phyloP scores from a whole-genome alignment of 2,797 vertebrate species.

The Molothrus ater region DNA sequence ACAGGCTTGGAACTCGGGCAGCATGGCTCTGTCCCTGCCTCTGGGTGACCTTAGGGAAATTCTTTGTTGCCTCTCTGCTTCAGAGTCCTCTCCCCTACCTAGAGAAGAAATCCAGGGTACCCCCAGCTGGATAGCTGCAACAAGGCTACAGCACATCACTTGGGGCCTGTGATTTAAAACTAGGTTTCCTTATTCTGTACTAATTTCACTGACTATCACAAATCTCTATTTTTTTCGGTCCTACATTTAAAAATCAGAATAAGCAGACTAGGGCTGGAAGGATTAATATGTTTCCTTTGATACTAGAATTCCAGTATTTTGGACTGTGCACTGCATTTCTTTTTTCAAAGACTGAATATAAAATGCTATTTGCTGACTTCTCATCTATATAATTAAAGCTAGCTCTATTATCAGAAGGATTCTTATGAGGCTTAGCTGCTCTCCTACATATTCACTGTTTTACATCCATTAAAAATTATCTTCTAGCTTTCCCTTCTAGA shows the following conservation, averaged over 20 bases:
- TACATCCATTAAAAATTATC: background rate
- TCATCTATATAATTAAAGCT: slow-evolving; percentile 5
- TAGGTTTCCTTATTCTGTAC: background rate
- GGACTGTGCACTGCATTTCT: background rate
- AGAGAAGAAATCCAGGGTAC: background rate
- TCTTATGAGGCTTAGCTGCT: background rate
- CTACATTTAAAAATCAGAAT: background rate
- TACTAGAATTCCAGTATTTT: background rate
- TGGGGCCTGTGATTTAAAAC: background rate
- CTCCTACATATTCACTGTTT: background rate
- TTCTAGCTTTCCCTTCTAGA: background rate
- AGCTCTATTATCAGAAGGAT: background rate
- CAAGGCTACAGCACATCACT: background rate
- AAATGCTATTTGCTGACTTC: background rate
- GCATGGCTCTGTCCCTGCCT: background rate
- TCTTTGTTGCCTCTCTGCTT: background rate
- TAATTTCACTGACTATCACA: background rate
- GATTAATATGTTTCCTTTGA: background rate
- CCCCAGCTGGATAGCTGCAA: background rate
- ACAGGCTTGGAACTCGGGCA: background rate
- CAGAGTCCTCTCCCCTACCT: background rate
- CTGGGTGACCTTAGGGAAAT: background rate
- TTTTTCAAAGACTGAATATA: background rate
- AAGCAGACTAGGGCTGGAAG: background rate
- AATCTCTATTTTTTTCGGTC: background rate